phyloP scores from a whole-genome alignment of 2,113 vertebrate species.

The Leptocoma aspasia region DNA sequence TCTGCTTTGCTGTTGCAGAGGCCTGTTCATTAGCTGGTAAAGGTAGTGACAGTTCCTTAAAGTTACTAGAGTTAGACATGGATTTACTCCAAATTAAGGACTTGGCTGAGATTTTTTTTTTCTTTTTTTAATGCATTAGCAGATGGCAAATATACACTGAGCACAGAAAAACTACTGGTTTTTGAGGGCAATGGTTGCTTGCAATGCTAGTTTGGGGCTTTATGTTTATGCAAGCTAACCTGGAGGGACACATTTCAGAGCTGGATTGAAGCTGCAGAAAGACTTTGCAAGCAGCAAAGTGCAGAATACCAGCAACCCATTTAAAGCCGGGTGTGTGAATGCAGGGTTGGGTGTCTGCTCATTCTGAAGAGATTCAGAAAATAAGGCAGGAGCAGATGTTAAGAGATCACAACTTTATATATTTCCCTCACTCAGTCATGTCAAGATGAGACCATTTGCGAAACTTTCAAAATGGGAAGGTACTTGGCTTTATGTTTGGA shows the following conservation, averaged over 20 bases:
- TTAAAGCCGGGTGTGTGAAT: not conserved
- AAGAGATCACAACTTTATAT: not conserved
- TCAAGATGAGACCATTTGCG: not conserved
- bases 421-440: not conserved
- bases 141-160: conserved; percentile 23
- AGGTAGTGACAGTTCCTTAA: not conserved
- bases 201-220: conserved; percentile 28
- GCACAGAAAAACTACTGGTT: not conserved
- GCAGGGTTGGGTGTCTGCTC: not conserved
- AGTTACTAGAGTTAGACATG: not conserved
- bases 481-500: not conserved
- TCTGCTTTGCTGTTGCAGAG: not conserved
- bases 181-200: conserved; percentile 42
- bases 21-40: not conserved
- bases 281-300: not conserved
- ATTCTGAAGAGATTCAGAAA: not conserved
- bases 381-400: not conserved
- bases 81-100: conserved; percentile 16
- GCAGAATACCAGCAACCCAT: not conserved
- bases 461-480: not conserved
- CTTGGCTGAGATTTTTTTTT: not conserved
- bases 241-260: conserved; percentile 31
- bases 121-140: not conserved
- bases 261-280: not conserved
- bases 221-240: conserved; percentile 48